These are phyloP conservation scores for Eudorcas thomsonii DNA, from an alignment of 2,113 vertebrate genomes.

Conservation along the genomic window DNA sequence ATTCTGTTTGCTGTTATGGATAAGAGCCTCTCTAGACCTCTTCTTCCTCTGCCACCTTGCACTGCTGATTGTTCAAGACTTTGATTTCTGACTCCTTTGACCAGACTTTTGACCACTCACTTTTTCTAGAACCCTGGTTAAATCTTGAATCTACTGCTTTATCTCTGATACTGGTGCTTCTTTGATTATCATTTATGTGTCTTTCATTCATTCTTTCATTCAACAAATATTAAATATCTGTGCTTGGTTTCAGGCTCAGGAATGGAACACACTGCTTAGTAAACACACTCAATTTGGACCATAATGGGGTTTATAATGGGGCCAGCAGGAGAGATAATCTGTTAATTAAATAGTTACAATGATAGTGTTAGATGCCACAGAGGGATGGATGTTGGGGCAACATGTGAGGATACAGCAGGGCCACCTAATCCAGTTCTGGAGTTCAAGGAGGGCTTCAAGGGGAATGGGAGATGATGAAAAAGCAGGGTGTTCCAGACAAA, in stretches of 20 bases:
- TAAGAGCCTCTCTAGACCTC: neutral
- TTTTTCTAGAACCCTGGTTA: neutral
- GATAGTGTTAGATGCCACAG: neutral
- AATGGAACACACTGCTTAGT: neutral
- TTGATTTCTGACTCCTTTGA: constrained; percentile 32
- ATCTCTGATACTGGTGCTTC: neutral
- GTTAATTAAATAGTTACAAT: neutral
- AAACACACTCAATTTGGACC: neutral
- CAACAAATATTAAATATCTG: neutral
- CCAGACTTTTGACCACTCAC: neutral
- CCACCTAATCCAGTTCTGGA: neutral
- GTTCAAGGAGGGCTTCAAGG: neutral
- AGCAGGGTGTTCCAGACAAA: neutral
- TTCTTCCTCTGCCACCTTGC: neutral
- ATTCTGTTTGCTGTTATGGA: neutral
- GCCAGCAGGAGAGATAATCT: neutral
- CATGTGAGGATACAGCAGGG: neutral
- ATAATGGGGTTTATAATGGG: neutral
- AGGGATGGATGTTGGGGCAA: neutral
- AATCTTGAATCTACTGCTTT: neutral
- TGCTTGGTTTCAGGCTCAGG: neutral
- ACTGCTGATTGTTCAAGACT: neutral
- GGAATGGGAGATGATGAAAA: neutral
- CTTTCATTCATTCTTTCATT: neutral
- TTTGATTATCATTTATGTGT: neutral